These are phyloP conservation scores for Lycodopsis pacificus DNA, from an alignment of 2,797 vertebrate genomes.

Conservation along the genomic window DNA sequence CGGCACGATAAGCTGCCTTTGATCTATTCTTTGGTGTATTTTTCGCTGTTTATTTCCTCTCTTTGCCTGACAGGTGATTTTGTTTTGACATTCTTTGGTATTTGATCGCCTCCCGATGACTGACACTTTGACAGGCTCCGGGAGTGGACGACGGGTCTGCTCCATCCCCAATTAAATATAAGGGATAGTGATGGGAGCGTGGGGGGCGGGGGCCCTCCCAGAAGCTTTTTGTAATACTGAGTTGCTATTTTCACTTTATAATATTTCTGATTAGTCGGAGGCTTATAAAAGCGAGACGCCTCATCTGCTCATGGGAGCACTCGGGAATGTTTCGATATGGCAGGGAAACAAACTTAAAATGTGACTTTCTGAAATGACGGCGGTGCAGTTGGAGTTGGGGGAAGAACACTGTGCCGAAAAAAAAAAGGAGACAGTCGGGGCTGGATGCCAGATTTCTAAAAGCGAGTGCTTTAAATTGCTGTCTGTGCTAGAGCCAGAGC, in stretches of 20 bases:
- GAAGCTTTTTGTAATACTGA: neutral
- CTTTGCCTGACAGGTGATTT: slow-evolving; percentile 19
- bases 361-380: slow-evolving; percentile 7
- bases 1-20: neutral
- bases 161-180: slow-evolving; percentile 26
- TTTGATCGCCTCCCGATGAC: slow-evolving; percentile 24
- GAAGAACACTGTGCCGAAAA: neutral
- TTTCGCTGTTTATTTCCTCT: neutral
- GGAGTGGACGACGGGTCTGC: slow-evolving; percentile 32
- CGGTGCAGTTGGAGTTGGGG: slow-evolving; percentile 1
- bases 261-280: slow-evolving; percentile 5
- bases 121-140: slow-evolving; percentile 36
- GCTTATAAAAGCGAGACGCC: slow-evolving; percentile 3
- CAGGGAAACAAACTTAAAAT: slow-evolving; percentile 7
- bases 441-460: slow-evolving; percentile 1
- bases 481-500: neutral
- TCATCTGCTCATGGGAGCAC: neutral
- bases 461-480: neutral
- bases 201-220: neutral
- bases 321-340: neutral
- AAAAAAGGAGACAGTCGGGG: neutral
- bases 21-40: slow-evolving; percentile 8
- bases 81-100: slow-evolving; percentile 31
- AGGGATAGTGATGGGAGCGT: slow-evolving; percentile 9
- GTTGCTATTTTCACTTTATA: slow-evolving; percentile 1